These are phyloP conservation scores for Pyrrhosoma nymphula DNA, from an alignment of 2,888 invertebrate species.

Conservation along the genomic window DNA sequence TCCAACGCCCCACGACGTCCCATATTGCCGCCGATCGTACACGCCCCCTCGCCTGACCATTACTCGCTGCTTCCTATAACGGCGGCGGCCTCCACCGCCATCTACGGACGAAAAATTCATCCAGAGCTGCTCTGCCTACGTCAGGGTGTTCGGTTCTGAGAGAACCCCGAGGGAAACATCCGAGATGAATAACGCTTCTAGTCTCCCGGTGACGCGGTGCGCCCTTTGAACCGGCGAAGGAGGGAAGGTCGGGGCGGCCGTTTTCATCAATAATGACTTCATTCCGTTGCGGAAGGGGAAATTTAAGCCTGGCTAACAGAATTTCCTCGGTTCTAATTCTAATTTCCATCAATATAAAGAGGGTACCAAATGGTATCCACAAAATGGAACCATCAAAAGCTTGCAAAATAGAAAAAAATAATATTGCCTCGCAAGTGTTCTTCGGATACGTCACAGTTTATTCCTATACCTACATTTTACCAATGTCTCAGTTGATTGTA, in stretches of 20 bases:
- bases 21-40: background rate
- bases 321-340: too few species aligned
- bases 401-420: too few species aligned
- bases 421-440: too few species aligned
- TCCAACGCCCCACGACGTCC: background rate
- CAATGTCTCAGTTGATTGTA: too few species aligned
- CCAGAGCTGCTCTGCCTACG: background rate
- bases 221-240: background rate
- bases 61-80: constrained; percentile 9
- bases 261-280: background rate
- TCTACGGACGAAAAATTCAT: background rate
- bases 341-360: too few species aligned
- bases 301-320: background rate
- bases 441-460: too few species aligned
- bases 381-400: too few species aligned
- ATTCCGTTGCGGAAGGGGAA: background rate
- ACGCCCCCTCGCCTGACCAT: background rate
- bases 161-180: constrained; percentile 13
- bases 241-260: background rate
- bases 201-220: background rate
- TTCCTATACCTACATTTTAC: too few species aligned
- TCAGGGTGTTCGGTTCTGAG: constrained; percentile 5
- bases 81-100: background rate
- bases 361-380: too few species aligned
- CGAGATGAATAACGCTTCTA: background rate